Evolutionary conservation across 2,797 vertebrate species (phyloP).

Genomic region (Aulostomus chinensis): DNA sequence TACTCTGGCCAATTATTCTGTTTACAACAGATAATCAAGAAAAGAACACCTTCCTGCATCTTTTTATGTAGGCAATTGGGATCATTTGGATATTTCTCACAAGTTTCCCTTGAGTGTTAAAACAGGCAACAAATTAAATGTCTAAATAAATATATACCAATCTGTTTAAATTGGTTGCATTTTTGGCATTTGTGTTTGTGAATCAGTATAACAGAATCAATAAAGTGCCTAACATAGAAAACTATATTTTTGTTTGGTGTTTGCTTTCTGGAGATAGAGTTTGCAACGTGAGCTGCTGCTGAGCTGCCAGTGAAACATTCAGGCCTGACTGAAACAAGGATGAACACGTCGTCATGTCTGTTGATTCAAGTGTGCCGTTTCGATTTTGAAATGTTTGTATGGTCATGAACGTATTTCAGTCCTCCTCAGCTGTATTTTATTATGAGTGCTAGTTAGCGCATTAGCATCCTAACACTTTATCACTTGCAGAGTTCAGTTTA

Average conservation of each 20-base stretch:
- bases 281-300: too few species aligned
- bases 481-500: too few species aligned
- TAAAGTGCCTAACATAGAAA: slow-evolving; percentile 84
- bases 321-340: too few species aligned
- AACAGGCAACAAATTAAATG: slow-evolving; percentile 23
- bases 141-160: slow-evolving; percentile 32
- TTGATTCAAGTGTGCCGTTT: too few species aligned
- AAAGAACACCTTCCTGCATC: slow-evolving; percentile 6
- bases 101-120: too few species aligned
- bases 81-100: slow-evolving; percentile 15
- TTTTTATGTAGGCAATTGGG: slow-evolving; percentile 22
- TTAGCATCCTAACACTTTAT: too few species aligned
- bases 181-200: slow-evolving; percentile 70
- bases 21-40: slow-evolving; percentile 19
- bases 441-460: too few species aligned
- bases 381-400: too few species aligned
- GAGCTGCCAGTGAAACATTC: too few species aligned
- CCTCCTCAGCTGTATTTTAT: too few species aligned
- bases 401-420: too few species aligned
- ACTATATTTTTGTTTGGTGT: slow-evolving; percentile 33
- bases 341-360: too few species aligned
- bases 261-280: slow-evolving; percentile 24
- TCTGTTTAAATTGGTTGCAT: slow-evolving; percentile 52
- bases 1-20: slow-evolving; percentile 28
- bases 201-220: slow-evolving; percentile 74